phyloP scores from a whole-genome alignment of 2,797 vertebrate species.

The Betta splendens region DNA sequence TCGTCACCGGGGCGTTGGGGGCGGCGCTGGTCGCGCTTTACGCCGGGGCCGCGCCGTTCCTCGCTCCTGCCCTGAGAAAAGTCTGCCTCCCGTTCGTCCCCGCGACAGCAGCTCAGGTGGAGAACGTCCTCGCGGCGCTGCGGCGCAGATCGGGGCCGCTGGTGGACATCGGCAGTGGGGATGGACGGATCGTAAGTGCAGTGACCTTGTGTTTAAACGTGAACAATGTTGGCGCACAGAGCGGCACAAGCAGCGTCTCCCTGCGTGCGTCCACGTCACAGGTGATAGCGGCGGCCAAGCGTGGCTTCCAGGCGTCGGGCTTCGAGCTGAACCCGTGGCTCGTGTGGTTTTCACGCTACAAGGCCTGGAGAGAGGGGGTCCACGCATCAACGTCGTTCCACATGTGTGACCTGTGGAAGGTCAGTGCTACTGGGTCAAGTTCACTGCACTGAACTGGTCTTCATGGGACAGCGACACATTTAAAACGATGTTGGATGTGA shows the following conservation, averaged over 20 bases:
- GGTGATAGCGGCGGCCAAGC: constrained; percentile 95
- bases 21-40: constrained; percentile 87
- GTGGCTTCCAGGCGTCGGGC: constrained; percentile 88
- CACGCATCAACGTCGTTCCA: constrained; percentile 86
- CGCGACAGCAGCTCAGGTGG: constrained; percentile 87
- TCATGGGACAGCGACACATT: too few relatives aligned
- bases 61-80: constrained; percentile 88
- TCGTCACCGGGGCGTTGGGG: constrained; percentile 80
- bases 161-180: constrained; percentile 94
- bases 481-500: too few relatives aligned
- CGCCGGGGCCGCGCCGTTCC: constrained; percentile 85
- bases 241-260: neutral
- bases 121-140: constrained; percentile 86
- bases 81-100: constrained; percentile 96
- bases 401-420: constrained; percentile 96
- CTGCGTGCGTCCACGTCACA: constrained; percentile 43
- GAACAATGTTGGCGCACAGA: too few relatives aligned
- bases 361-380: constrained; percentile 90
- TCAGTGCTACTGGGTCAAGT: constrained; percentile 55
- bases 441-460: neutral
- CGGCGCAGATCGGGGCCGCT: constrained; percentile 80
- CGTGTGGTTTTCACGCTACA: constrained; percentile 92
- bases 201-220: neutral
- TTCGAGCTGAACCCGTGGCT: constrained; percentile 97
- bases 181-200: constrained; percentile 92